Percentiles rank a stretch among this genome's conserved stretches.
phyloP scores from a whole-genome alignment of 2,113 vertebrate genomes.

The Neomonachus schauinslandi region DNA sequence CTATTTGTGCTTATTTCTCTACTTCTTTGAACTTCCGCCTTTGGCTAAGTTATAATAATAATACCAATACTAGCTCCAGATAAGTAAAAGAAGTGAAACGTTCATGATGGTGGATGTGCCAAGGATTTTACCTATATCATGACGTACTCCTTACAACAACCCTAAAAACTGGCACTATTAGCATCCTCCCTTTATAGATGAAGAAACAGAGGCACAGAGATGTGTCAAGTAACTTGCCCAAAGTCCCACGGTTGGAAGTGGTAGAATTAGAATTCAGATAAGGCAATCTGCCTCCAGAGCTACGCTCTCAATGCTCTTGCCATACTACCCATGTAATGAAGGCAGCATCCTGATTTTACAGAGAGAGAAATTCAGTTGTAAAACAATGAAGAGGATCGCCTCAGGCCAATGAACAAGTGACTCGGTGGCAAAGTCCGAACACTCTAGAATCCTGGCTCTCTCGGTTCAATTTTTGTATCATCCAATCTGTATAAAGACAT shows the following conservation, averaged over 20 bases:
- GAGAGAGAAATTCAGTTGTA: not conserved
- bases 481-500: not conserved
- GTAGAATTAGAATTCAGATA: slow-evolving; percentile 39
- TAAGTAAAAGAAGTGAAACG: not conserved
- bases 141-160: not conserved
- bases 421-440: not conserved
- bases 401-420: not conserved
- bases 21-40: not conserved
- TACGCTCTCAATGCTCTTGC: not conserved
- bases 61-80: not conserved
- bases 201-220: not conserved
- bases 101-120: not conserved
- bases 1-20: not conserved
- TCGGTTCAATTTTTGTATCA: not conserved
- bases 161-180: not conserved
- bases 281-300: not conserved
- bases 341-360: not conserved
- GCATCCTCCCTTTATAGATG: not conserved
- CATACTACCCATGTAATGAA: not conserved
- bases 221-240: not conserved
- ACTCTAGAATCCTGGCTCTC: not conserved
- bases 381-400: not conserved
- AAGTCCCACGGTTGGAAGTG: not conserved
- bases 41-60: not conserved
- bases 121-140: not conserved